Percentiles rank a stretch among this genome's conserved stretches.
phyloP scores from a whole-genome alignment of 2,888 invertebrate species.

The Myopa testacea region DNA sequence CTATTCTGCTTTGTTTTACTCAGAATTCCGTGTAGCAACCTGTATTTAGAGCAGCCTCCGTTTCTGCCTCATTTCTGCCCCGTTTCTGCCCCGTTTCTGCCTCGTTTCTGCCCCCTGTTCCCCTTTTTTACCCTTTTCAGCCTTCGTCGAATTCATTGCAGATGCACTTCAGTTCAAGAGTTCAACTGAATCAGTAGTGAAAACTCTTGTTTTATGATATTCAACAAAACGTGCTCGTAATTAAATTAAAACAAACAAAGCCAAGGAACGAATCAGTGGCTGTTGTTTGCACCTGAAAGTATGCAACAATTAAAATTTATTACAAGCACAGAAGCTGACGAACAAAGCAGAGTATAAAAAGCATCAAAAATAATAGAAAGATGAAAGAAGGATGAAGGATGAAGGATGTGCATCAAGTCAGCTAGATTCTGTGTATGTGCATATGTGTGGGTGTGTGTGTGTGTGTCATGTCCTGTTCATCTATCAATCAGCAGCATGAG shows the following conservation, averaged over 20 bases:
- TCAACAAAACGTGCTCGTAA: slow-evolving; percentile 7
- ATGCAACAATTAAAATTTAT: slow-evolving; percentile 29
- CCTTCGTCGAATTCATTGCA: neutral
- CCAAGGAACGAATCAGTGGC: neutral
- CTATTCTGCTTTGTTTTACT: too few relatives aligned
- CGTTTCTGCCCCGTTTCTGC: neutral
- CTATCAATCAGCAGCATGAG: too few relatives aligned
- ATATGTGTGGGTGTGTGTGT: too few relatives aligned
- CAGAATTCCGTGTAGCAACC: neutral
- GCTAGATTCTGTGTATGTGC: too few relatives aligned
- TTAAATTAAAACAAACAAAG: slow-evolving; percentile 24
- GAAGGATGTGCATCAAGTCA: too few relatives aligned
- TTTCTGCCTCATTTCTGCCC: neutral
- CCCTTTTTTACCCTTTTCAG: neutral
- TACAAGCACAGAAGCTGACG: neutral
- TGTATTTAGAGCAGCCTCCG: neutral
- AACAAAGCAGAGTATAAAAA: neutral
- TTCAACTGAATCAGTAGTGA: neutral
- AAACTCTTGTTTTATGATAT: slow-evolving; percentile 5
- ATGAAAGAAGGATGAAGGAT: too few relatives aligned
- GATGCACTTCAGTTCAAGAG: neutral
- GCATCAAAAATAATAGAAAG: neutral
- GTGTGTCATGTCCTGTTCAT: too few relatives aligned
- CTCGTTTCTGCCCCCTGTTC: too few relatives aligned
- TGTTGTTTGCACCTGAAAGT: slow-evolving; percentile 13